Base-by-base conservation (phyloP, 2,113 vertebrate genomes). In the Spilogale gracilis region DNA sequence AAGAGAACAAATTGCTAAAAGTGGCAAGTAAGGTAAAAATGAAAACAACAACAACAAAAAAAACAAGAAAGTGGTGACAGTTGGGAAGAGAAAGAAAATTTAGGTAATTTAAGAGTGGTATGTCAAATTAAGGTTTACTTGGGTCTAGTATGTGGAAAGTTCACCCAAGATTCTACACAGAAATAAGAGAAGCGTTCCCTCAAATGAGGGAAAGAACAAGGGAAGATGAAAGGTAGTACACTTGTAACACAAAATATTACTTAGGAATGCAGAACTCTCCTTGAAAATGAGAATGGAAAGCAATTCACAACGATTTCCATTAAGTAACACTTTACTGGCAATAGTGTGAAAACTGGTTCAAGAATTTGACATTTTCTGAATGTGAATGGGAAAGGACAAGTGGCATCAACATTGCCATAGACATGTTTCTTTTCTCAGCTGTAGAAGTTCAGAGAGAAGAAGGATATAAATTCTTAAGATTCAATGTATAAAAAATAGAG, bases 271-370 rank as follows among this genome's bases (percentile, higher is more conserved):
- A 86, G 13, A 71, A 67, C 9, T 83, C 30, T 91, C 61, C 71
- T 60, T 30, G 32, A 30, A 95, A 95, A 67, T 89, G 65, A 73
- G 85, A 82, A 82, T 54, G 56, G 18, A 91, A 85, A 91, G 52
- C 43, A 86, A 85, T 58, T 84, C 50, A 69, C 60, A 85, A 25
- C 1, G 38, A 71, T 50, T 95, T 60, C 52, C 18, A 79, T 86
- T 69, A 79, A 95, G 71, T 73, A 71, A 60, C 17, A 91, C 13
- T 91, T 69, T 58, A 91, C 17, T 65, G 63, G 32, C 58, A 78
- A 79, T 25, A 86, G 61, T 61, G 17, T 52, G 21, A 25, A 91
- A 67, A 95, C 0, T 61, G 30, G 17, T 12, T 5, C 52, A 32
- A 60, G 11, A 85, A 91, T 69, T 43, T 79, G 67, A 85, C 30